Base-by-base conservation (phyloP, 2,888 invertebrate genomes). In the Carterocephalus palaemon region DNA sequence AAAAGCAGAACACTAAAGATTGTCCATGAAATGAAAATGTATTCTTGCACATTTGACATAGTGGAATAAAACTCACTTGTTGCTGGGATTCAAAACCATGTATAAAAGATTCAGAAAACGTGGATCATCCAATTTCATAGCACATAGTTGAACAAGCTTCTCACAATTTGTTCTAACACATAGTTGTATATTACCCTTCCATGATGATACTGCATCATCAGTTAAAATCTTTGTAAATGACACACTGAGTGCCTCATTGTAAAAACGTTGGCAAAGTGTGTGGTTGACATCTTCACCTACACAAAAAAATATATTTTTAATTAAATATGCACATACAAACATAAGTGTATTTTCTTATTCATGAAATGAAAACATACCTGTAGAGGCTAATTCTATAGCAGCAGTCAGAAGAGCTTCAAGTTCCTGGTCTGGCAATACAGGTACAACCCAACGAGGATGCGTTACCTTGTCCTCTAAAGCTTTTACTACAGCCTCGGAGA, bases 161-260 rank as follows among this genome's bases (percentile, higher is more conserved):
- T 95, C 93, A 71, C 97, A 97, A 73, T 98, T 98, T 65, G 95
- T 93, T 67, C 96, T 91, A 61, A 98, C 98, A 86, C 96, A 97
- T 75, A 93, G 93, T 78, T 98, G 98, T 71, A 98, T 98, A 79
- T 98, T 98, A 67, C 92, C 91, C 83, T 98, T 98, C 98, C 98
- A 98, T 67, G 97, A 97, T 67, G 95, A 95, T 38, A 98, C 98
- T 40, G 98, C 98, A 82, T 98, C 98, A 80, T 98, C 98, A 9
- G 97, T 97, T 67, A 98, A 89, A 70, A 98, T 97, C 88, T 98
- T 98, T 36, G 95, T 95, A 80, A 98, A 98, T 39, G 98, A 98
- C 57, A 95, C 91, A 51, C 96, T 96, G 58, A 98, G 89, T 38
- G 97, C 96, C 75, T 98, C 97, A 63, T 95, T 92, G 88, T 97